Evolutionary conservation across 2,113 vertebrate species (phyloP).

Genomic region (Psilopogon haemacephalus): DNA sequence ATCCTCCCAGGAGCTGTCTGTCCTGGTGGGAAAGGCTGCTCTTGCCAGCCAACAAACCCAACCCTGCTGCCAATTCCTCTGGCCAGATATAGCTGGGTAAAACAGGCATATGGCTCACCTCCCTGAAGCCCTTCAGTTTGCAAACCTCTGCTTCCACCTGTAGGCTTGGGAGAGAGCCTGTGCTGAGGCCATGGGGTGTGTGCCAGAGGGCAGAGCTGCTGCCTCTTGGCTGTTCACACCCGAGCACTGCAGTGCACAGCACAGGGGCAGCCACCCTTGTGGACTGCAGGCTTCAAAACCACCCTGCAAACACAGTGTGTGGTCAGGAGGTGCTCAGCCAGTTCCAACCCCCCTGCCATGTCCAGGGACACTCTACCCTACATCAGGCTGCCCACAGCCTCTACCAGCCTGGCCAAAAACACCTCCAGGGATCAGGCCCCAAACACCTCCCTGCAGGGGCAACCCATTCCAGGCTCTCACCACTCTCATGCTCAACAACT

Average conservation of each 20-base stretch:
- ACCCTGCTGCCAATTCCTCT: neutral
- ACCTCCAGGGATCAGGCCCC: too few species aligned
- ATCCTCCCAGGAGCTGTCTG: rapidly evolving
- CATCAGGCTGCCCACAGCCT: too few species aligned
- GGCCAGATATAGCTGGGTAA: neutral
- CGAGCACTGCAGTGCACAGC: neutral
- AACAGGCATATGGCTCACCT: neutral
- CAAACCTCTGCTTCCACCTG: constrained; percentile 38
- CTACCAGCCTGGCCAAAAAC: too few species aligned
- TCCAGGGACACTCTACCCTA: too few species aligned
- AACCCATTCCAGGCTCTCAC: too few species aligned
- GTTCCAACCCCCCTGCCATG: too few species aligned
- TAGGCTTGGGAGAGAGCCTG: neutral
- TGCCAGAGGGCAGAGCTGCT: neutral
- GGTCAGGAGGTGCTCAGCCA: neutral
- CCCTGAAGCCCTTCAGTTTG: neutral
- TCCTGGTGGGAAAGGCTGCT: neutral
- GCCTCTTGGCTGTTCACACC: neutral
- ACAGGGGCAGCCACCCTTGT: neutral
- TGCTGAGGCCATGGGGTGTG: neutral
- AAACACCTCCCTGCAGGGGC: too few species aligned
- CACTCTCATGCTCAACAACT: too few species aligned
- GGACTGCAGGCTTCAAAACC: neutral
- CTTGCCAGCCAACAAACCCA: constrained; percentile 12
- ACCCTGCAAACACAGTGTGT: rapidly evolving